Evolutionary conservation across 2,888 invertebrate genomes (phyloP), one percentile per base, ranked within the genome.

Genomic region (Hedya salicella): DNA sequence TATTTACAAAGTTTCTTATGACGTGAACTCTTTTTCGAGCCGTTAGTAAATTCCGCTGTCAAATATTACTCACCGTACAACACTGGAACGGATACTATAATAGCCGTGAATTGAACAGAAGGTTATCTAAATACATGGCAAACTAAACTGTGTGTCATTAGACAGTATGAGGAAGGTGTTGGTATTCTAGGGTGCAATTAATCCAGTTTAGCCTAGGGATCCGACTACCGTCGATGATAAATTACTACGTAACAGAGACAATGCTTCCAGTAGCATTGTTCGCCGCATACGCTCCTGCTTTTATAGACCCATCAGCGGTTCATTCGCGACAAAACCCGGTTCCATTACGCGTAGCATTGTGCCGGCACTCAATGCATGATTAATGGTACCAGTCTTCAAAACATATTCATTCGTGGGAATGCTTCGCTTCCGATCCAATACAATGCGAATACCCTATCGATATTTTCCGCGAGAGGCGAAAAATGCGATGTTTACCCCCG

Each of bases 401-500:
- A 85, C 89, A 87, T 90, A 88, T 90, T 81, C 77, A 76, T 78
- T 83, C 87, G 83, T 88, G 85, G 83, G 87, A 89, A 83, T 79
- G 74, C 75, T 73, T 73, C 73, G 73, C 75, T 79, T 81, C 78
- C 79, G 79, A 76, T 77, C 73, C 73, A 75, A 76, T 80, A 88
- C 87, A 88, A 86, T 85, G 75, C 76, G 76, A 75, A 69, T 76
- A 76, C 76, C 78, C 79, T 80, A 83, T 85, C 86, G 85, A 88
- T 85, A 87, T 86, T 86, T 87, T 83, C 81, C 85, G 81, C 83
- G 83, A 79, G 78, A 82, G 72, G 83, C 86, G 88, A 88, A 89
- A 91, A 90, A 89, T 87, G 83, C 82, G 76, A 82, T 90, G 89
- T 91, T 91, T 91, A 91, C 87, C 80, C 82, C 77, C 88, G 87